Evolutionary conservation across 1,140 invertebrate genomes (phyloP), one percentile per base, ranked within the genome.

Genomic region (Venustaconcha ellipsiformis): DNA sequence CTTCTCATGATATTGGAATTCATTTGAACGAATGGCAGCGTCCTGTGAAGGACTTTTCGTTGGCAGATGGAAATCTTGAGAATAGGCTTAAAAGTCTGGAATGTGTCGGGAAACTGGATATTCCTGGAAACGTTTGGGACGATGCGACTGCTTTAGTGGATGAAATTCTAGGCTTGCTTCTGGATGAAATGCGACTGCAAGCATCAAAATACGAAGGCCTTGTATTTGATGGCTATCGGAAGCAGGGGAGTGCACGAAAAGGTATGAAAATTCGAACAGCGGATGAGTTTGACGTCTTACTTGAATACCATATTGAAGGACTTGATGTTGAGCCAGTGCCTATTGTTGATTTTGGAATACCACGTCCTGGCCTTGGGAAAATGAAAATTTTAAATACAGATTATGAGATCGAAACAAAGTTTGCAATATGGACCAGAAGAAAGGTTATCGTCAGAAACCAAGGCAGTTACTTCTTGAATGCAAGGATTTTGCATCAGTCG

Each of bases 231-330:
- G 65, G 64, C 0, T 76, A 76, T 64, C 58, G 67, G 20, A 62
- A 70, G 14, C 75, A 76, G 26, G 75, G 75, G 1, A 76, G 75
- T 57, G 56, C 75, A 1, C 23, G 75, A 20, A 64, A 76, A 37
- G 75, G 75, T 26, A 13, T 76, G 57, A 76, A 76, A 23, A 70
- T 76, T 12, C 60, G 66, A 14, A 48, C 17, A 23, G 55, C 75
- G 14, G 74, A 76, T 64, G 74, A 76, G n/a, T 76, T 76, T 66
- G 68, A 76, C 66, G 48, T 57, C 4, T 6, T 60, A 14, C 20
- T 72, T 26, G 67, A 71, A 56, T 76, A 65, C 37, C 75, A 72
- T 66, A 57, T 76, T 37, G 59, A 71, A 37, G 69, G 69, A 6
- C 57, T 76, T 67, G 48, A 57, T 12, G 6, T 66, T 17, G 14